A percentile compares a stretch with the other conserved stretches of the same genome.
phyloP scores from a whole-genome alignment of 2,888 invertebrate genomes.

The Watsonalla binaria region DNA sequence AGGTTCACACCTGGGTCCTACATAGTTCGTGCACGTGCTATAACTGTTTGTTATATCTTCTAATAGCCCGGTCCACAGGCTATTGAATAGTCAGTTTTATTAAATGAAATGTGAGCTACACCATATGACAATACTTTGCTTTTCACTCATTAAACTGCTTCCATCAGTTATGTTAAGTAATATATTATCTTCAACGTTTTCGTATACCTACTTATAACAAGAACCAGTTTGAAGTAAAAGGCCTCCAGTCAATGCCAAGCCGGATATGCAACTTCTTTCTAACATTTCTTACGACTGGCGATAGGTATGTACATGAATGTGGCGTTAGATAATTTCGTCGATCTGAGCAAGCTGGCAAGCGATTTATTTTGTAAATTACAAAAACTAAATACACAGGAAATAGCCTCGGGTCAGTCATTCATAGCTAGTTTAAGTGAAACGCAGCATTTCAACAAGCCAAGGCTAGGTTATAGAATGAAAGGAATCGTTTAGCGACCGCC shows the following conservation, averaged over 20 bases:
- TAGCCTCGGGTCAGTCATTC: conserved; percentile 37
- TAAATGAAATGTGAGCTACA: too few relatives aligned
- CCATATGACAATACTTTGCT: too few relatives aligned
- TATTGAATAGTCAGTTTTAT: too few relatives aligned
- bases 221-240: conserved; percentile 32
- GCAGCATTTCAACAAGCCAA: conserved; percentile 37
- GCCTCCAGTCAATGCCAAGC: conserved; percentile 25
- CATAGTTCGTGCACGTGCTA: too few relatives aligned
- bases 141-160: too few relatives aligned
- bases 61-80: too few relatives aligned
- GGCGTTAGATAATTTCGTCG: conserved; percentile 36
- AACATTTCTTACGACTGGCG: conserved; percentile 31
- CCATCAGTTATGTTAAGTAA: background rate
- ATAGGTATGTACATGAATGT: conserved; percentile 28
- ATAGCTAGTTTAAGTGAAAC: conserved; percentile 52
- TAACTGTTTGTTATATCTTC: too few relatives aligned
- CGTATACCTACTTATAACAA: background rate
- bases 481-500: conserved; percentile 49
- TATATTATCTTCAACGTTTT: background rate
- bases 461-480: conserved; percentile 45
- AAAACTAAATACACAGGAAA: conserved; percentile 30
- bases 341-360: conserved; percentile 23
- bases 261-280: conserved; percentile 38
- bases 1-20: too few relatives aligned
- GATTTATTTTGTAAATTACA: conserved; percentile 36